These are phyloP conservation scores for Plagodis pulveraria DNA, from an alignment of 2,888 invertebrate genomes.

Conservation along the genomic window DNA sequence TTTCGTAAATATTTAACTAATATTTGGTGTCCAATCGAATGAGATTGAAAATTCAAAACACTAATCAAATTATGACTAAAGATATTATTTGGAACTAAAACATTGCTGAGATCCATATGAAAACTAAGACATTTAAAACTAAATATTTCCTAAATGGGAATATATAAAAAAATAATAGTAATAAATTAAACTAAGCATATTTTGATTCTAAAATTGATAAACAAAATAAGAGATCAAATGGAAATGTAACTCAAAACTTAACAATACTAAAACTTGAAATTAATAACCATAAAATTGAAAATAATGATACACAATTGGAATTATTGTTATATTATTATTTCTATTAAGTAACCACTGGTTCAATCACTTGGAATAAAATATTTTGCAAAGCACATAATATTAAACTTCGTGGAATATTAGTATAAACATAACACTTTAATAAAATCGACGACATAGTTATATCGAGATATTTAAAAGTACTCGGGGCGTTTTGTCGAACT, in stretches of 20 bases:
- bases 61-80: slow-evolving; percentile 70
- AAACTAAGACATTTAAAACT: slow-evolving; percentile 49
- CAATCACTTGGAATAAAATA: neutral
- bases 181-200: slow-evolving; percentile 74
- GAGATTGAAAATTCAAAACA: slow-evolving; percentile 53
- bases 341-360: slow-evolving; percentile 16
- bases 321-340: slow-evolving; percentile 8
- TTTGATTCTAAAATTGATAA: slow-evolving; percentile 71
- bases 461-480: slow-evolving; percentile 8
- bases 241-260: slow-evolving; percentile 77
- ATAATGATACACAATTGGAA: slow-evolving; percentile 13
- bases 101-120: slow-evolving; percentile 76
- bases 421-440: neutral
- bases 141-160: slow-evolving; percentile 39
- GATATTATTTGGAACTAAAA: slow-evolving; percentile 79
- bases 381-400: slow-evolving; percentile 9
- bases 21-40: slow-evolving; percentile 77
- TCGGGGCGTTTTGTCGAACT: slow-evolving; percentile 80
- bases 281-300: slow-evolving; percentile 7
- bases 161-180: slow-evolving; percentile 44
- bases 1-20: slow-evolving; percentile 72
- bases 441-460: slow-evolving; percentile 6
- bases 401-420: neutral
- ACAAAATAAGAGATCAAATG: slow-evolving; percentile 80
- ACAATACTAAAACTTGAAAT: slow-evolving; percentile 56